These are phyloP conservation scores for Hirtodrosophila alboralis DNA, from an alignment of 2,888 invertebrate species.

Conservation along the genomic window DNA sequence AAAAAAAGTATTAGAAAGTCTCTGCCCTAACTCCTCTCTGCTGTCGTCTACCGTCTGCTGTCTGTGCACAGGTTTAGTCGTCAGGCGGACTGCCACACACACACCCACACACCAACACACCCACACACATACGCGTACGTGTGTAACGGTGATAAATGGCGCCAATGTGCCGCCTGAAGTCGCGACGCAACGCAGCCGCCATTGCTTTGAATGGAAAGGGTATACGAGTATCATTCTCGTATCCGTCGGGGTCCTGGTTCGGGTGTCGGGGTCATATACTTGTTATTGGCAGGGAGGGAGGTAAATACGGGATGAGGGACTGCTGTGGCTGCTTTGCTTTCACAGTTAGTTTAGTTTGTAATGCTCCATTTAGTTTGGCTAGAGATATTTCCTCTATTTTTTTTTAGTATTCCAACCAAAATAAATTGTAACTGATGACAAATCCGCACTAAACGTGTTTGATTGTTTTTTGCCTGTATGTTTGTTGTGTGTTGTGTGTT, in stretches of 20 bases:
- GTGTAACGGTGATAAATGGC: conserved; percentile 83
- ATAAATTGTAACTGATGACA: conserved; percentile 58
- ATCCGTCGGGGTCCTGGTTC: conserved; percentile 11
- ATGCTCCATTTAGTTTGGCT: conserved; percentile 67
- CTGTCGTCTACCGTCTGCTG: conserved; percentile 40
- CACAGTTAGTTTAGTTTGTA: conserved; percentile 71
- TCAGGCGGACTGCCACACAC: conserved; percentile 33
- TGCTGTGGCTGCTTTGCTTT: conserved; percentile 63
- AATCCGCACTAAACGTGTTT: conserved; percentile 74
- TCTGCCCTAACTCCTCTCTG: conserved; percentile 36
- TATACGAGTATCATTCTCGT: no score
- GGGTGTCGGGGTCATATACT: not conserved
- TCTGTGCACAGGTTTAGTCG: conserved; percentile 71
- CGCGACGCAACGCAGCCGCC: conserved; percentile 73
- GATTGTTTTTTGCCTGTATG: conserved; percentile 69
- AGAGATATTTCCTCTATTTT: conserved; percentile 4
- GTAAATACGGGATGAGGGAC: no score
- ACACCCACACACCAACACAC: conserved; percentile 22
- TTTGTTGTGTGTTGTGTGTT: not conserved
- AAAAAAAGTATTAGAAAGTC: conserved; percentile 67
- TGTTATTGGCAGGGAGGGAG: not conserved
- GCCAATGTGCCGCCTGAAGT: conserved; percentile 83
- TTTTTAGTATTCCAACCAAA: not conserved
- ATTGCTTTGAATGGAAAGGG: conserved; percentile 43
- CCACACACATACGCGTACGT: conserved; percentile 36